A percentile compares a stretch with the other conserved stretches of the same genome.
phyloP scores from a whole-genome alignment of 37 sponge, comb jelly and placozoan genomes.

The Ianthella basta region DNA sequence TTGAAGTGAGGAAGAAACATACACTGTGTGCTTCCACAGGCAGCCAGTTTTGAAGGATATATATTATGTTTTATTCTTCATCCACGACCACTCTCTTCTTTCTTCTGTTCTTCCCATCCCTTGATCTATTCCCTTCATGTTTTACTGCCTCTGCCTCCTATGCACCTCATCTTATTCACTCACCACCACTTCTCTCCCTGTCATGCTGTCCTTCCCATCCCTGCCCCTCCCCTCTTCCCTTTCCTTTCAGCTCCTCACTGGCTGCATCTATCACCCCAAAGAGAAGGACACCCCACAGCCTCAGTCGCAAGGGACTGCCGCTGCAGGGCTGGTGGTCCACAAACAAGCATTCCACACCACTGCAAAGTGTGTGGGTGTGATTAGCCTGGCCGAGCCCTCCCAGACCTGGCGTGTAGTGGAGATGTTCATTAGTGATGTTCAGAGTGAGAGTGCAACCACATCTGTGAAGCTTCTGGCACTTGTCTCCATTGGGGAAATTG shows the following conservation, averaged over 20 bases:
- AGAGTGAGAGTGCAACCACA: conserved; percentile 57
- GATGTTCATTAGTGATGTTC: conserved; percentile 65
- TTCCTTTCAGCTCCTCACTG: conserved; percentile 58
- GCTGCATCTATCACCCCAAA: conserved; percentile 44
- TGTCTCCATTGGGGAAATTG: conserved; percentile 93
- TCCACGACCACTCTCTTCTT: background rate
- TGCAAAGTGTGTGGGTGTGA: conserved; percentile 83
- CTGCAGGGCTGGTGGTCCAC: conserved; percentile 18
- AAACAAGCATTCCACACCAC: conserved; percentile 84
- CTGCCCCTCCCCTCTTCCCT: background rate
- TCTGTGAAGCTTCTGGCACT: conserved; percentile 82
- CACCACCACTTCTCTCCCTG: conserved; percentile 1
- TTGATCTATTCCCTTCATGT: background rate
- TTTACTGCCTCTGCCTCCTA: background rate
- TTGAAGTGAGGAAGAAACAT: background rate
- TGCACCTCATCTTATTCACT: background rate
- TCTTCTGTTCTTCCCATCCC: background rate
- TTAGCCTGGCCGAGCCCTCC: conserved; percentile 64
- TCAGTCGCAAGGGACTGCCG: background rate
- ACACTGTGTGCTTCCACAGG: too few relatives aligned
- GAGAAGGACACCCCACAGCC: conserved; percentile 1
- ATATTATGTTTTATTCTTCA: too few relatives aligned
- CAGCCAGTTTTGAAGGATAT: too few relatives aligned
- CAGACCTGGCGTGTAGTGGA: conserved; percentile 55
- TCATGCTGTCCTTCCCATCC: background rate